Conservation (phyloP, 2,113 vertebrate genomes). For the Nematolebias whitei region DNA sequence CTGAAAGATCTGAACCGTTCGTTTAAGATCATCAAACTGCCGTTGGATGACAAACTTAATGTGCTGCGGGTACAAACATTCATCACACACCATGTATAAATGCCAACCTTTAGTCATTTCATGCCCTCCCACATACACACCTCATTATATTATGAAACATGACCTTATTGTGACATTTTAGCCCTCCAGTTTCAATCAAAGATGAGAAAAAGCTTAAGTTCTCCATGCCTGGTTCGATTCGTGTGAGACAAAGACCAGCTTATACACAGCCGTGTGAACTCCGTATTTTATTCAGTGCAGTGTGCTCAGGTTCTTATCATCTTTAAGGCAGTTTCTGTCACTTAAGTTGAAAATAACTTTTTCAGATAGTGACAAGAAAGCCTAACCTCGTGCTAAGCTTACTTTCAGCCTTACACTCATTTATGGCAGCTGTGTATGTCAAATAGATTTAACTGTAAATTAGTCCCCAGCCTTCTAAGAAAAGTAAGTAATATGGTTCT, state of each 20-base stretch:
- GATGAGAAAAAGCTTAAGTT: conserved; percentile 35
- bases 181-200: conserved; percentile 34
- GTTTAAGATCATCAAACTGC: not conserved
- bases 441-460: conserved; percentile 52
- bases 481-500: conserved; percentile 65
- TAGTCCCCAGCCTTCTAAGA: conserved; percentile 48
- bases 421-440: conserved; percentile 35
- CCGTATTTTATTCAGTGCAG: conserved; percentile 24
- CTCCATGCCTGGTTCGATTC: conserved; percentile 8
- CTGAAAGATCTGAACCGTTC: too few relatives aligned
- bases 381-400: conserved; percentile 28
- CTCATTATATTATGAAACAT: conserved; percentile 16
- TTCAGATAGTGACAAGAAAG: conserved; percentile 32
- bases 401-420: conserved; percentile 28
- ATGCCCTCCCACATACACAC: conserved; percentile 13
- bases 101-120: conserved; percentile 12
- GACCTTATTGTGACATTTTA: conserved; percentile 30
- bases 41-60: conserved; percentile 30
- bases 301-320: conserved; percentile 38
- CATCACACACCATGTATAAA: conserved; percentile 17
- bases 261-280: conserved; percentile 33
- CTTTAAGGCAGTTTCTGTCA: conserved; percentile 42
- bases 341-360: conserved; percentile 46
- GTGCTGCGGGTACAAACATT: conserved; percentile 21
- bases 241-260: conserved; percentile 31